A percentile compares a stretch with the other conserved stretches of the same genome.
Conservation (phyloP, 1,140 invertebrate genomes). For the Halotydeus destructor region DNA sequence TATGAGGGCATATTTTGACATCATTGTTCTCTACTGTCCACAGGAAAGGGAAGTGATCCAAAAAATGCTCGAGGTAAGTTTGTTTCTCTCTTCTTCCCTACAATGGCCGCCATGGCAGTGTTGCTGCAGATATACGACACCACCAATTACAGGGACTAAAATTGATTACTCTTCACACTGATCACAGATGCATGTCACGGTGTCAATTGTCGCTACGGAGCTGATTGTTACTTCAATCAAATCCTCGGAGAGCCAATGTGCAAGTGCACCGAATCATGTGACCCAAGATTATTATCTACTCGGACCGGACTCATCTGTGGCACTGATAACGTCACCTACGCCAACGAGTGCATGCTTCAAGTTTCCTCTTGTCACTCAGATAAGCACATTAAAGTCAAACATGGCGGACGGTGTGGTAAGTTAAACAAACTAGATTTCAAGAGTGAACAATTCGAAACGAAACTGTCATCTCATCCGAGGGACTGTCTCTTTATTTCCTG, state of each 20-base stretch:
- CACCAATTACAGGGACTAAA: neutral
- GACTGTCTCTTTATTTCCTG: too few species aligned
- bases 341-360: constrained; percentile 41
- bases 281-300: constrained; percentile 16
- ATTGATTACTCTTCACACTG: neutral
- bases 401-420: constrained; percentile 52
- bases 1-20: too few species aligned
- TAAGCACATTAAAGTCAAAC: constrained; percentile 41
- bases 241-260: neutral
- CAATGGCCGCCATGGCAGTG: too few species aligned
- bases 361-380: constrained; percentile 44
- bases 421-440: neutral
- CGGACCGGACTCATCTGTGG: constrained; percentile 47
- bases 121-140: too few species aligned
- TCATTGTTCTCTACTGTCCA: too few species aligned
- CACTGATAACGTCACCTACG: constrained; percentile 53
- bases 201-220: neutral
- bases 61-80: too few species aligned
- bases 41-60: too few species aligned
- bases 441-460: too few species aligned
- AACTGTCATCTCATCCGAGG: too few species aligned
- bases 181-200: neutral
- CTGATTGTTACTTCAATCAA: neutral
- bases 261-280: neutral
- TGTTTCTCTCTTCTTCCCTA: too few species aligned